These are phyloP conservation scores for Laupala kohalensis DNA, from an alignment of 1,140 invertebrate species.

Conservation along the genomic window DNA sequence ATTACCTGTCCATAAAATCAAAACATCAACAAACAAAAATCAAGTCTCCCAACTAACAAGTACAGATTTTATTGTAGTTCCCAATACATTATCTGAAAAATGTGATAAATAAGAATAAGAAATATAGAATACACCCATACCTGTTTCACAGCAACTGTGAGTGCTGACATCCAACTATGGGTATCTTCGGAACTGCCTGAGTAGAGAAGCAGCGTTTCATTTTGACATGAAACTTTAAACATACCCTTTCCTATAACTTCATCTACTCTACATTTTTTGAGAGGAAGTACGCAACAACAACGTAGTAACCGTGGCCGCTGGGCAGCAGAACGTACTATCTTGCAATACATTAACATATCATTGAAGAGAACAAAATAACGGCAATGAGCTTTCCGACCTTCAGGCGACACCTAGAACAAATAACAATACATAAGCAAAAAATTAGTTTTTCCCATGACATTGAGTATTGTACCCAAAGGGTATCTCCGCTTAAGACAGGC, in stretches of 20 bases:
- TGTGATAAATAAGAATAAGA: no score
- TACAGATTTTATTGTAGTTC: no score
- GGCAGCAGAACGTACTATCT: slow-evolving; percentile 32
- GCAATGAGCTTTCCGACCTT: slow-evolving; percentile 22
- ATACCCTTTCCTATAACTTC: slow-evolving; percentile 35
- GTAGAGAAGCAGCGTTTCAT: slow-evolving; percentile 41
- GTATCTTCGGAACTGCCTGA: slow-evolving; percentile 35
- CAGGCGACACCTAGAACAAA: slow-evolving; percentile 9
- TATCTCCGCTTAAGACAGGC: no score
- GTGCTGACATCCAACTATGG: slow-evolving; percentile 38
- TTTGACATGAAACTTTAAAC: slow-evolving; percentile 41
- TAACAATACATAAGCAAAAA: no score
- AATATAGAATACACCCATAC: no score
- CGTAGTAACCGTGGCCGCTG: slow-evolving; percentile 28
- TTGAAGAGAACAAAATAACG: slow-evolving; percentile 37
- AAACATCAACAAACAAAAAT: no score
- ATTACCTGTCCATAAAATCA: no score
- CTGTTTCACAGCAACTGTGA: slow-evolving; percentile 38
- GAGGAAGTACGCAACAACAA: slow-evolving; percentile 41
- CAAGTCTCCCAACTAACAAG: no score
- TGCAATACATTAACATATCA: slow-evolving; percentile 48
- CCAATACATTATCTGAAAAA: no score
- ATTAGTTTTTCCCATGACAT: no score
- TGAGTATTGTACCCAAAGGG: no score
- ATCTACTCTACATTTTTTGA: slow-evolving; percentile 44